A percentile compares a stretch with the other conserved stretches of the same genome.
Conservation (phyloP, 2,888 invertebrate genomes). For the Chrysolina americana region DNA sequence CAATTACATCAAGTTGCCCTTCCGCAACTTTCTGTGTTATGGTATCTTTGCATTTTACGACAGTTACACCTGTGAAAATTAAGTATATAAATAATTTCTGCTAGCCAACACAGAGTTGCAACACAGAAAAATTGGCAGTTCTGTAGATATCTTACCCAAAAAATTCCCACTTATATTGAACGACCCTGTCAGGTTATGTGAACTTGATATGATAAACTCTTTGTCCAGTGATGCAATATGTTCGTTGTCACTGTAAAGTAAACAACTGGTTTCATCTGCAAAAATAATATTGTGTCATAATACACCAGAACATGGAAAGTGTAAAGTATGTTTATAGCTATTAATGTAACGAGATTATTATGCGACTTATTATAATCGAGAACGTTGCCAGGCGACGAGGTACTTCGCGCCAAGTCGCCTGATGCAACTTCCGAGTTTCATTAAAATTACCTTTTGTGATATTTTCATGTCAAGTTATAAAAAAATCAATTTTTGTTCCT, state of each 20-base stretch:
- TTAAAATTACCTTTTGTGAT: too few relatives aligned
- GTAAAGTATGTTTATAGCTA: too few relatives aligned
- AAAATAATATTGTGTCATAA: conserved; percentile 9
- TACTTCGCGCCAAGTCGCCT: too few relatives aligned
- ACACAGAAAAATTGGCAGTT: conserved; percentile 3
- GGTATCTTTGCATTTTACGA: conserved; percentile 55
- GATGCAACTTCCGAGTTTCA: too few relatives aligned
- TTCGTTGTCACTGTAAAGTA: conserved; percentile 51
- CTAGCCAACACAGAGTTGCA: not conserved
- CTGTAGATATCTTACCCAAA: conserved; percentile 59
- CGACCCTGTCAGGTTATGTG: conserved; percentile 49
- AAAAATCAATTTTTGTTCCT: too few relatives aligned
- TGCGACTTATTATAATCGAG: too few relatives aligned
- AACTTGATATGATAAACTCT: conserved; percentile 46
- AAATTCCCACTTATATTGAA: conserved; percentile 65
- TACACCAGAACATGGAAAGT: too few relatives aligned
- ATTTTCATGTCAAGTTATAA: too few relatives aligned
- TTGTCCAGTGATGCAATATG: conserved; percentile 53
- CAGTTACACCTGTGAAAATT: conserved; percentile 59
- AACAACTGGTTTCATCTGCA: conserved; percentile 45
- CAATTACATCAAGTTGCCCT: conserved; percentile 58
- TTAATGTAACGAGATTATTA: too few relatives aligned
- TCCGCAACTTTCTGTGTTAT: conserved; percentile 40
- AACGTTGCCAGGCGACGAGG: too few relatives aligned
- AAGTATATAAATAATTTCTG: not conserved